A percentile compares a stretch with the other conserved stretches of the same genome.
Evolutionary conservation across 2,113 vertebrate species (phyloP).

Genomic region (Hylia prasina): DNA sequence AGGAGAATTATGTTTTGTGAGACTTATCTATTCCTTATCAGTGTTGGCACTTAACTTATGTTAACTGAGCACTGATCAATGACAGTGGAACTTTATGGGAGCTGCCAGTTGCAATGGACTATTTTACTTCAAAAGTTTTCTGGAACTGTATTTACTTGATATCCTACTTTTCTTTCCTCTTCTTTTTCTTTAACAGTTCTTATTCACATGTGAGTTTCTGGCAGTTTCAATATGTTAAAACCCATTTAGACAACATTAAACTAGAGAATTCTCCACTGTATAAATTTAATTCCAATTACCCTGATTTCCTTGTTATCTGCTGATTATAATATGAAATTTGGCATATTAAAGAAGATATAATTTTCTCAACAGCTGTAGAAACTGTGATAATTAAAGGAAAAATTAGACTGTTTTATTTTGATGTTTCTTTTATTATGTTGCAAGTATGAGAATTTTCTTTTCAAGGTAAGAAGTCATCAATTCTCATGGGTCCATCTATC

Average conservation of each 20-base stretch:
- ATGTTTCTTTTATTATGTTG: constrained; percentile 39
- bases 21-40: not conserved
- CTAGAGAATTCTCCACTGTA: constrained; percentile 53
- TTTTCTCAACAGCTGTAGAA: constrained; percentile 65
- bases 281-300: constrained; percentile 73
- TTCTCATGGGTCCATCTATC: not conserved
- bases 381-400: constrained; percentile 58
- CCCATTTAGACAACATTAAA: constrained; percentile 70
- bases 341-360: constrained; percentile 64
- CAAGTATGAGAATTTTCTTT: constrained; percentile 3
- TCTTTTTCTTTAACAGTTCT: constrained; percentile 15
- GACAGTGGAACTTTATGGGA: not conserved
- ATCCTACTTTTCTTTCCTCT: constrained; percentile 1
- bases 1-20: not conserved
- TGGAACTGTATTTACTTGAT: not conserved
- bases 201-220: constrained; percentile 55
- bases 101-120: not conserved
- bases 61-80: not conserved
- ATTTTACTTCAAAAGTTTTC: constrained; percentile 19
- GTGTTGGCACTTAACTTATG: not conserved
- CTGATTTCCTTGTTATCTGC: constrained; percentile 59
- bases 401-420: constrained; percentile 65
- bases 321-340: constrained; percentile 59
- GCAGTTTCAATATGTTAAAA: constrained; percentile 65
- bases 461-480: not conserved